A percentile compares a stretch with the other conserved stretches of the same genome.
These are phyloP conservation scores for Casuarius casuarius DNA, from an alignment of 2,113 vertebrate species.

Conservation along the genomic window DNA sequence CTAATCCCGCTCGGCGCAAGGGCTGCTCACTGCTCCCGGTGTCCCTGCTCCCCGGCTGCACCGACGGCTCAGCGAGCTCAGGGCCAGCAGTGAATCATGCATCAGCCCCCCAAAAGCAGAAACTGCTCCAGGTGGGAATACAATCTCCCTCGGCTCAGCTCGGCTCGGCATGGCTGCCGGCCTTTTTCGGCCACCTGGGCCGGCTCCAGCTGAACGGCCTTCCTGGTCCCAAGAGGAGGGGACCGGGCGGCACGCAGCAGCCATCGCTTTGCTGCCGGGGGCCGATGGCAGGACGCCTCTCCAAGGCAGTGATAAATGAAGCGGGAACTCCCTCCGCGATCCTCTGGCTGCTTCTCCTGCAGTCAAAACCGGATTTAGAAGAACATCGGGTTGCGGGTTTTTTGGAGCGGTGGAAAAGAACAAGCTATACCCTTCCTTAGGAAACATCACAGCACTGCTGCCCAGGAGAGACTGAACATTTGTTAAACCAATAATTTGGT, in stretches of 20 bases:
- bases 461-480: rapidly evolving
- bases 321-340: rapidly evolving
- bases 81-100: rapidly evolving
- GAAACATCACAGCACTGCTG: background rate
- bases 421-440: background rate
- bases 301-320: background rate
- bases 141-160: rapidly evolving
- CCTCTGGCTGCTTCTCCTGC: background rate
- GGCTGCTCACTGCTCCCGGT: background rate
- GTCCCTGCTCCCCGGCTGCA: background rate
- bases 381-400: background rate
- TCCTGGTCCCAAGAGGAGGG: rapidly evolving
- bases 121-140: background rate
- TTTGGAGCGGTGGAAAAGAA: background rate
- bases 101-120: background rate
- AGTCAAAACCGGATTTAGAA: background rate
- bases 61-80: background rate
- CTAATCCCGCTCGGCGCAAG: background rate
- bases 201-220: background rate
- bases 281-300: background rate
- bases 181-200: rapidly evolving
- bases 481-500: background rate
- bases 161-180: background rate
- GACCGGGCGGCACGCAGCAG: background rate
- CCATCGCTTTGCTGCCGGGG: background rate